Percentiles rank a stretch among this genome's conserved stretches.
These are phyloP conservation scores for Numida meleagris DNA, from an alignment of 2,113 vertebrate genomes.

Conservation along the genomic window DNA sequence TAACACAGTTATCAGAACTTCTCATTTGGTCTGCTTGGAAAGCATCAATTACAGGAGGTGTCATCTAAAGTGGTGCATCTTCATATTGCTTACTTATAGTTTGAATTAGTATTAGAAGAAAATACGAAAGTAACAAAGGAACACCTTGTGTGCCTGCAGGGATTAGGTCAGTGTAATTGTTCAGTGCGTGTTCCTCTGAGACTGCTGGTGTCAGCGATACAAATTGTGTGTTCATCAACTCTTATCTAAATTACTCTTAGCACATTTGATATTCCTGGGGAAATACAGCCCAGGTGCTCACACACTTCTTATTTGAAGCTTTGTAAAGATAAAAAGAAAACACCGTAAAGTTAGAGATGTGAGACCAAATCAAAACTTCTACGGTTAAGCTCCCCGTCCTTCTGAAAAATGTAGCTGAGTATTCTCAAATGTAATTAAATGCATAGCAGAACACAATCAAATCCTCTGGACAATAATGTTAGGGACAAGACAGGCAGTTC, in stretches of 20 bases:
- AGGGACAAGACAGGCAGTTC: neutral
- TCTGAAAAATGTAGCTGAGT: neutral
- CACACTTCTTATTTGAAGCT: neutral
- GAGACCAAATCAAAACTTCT: neutral
- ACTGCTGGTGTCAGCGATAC: neutral
- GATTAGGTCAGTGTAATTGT: neutral
- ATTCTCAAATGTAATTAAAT: neutral
- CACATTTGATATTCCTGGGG: neutral
- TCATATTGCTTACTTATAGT: neutral
- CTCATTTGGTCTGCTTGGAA: neutral
- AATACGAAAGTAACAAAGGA: slow-evolving; percentile 23
- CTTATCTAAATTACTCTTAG: neutral
- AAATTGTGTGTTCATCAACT: neutral
- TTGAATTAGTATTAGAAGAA: slow-evolving; percentile 7
- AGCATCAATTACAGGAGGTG: slow-evolving; percentile 11
- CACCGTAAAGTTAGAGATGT: neutral
- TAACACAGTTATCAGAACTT: neutral
- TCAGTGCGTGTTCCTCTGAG: neutral
- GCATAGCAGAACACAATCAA: neutral
- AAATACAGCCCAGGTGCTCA: neutral
- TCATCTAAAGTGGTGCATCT: slow-evolving; percentile 15
- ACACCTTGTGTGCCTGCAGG: slow-evolving; percentile 9
- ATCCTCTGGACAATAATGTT: neutral
- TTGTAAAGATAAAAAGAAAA: neutral
- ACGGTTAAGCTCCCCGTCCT: neutral